Evolutionary conservation across 1,140 invertebrate genomes (phyloP), one percentile per base, ranked within the genome.

Genomic region (Coptotermes formosanus): DNA sequence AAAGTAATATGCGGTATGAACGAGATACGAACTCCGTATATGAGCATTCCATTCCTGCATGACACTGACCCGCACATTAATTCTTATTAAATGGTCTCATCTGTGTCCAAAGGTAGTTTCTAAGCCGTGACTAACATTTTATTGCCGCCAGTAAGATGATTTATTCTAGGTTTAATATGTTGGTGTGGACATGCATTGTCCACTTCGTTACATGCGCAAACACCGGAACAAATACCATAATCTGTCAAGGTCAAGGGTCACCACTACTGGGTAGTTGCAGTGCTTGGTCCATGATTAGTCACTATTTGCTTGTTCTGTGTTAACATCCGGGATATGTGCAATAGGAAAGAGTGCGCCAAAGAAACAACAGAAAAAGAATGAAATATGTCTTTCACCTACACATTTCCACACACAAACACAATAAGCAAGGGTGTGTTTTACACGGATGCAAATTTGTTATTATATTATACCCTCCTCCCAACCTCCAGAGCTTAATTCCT

Each of bases 371-470:
- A 30, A 30, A 75, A 75, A 75, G 64, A 75, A 30, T 75, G 6
- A 55, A 75, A 75, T 30, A 30, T 30, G 64, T 75, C 2, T 14
- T 55, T 75, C 64, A 75, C 64, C 64, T 14, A 75, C 64, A 75
- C 64, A 30, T 12, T n/a, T 55, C 25, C 64, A 9, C n/a, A 75
- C 64, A 75, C 64, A 75, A 75, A 75, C 64, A 75, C 64, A 75
- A 75, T 75, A 75, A 75, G n/a, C 6, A 75, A 30, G 64, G 64
- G 64, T 75, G 64, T 75, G 64, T 75, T 75, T 75, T 7, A 75
- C 64, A 75, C 64, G 7, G 64, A 75, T 75, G 64, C 64, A 75
- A 75, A 75, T 75, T 75, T 75, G 64, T 75, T 75, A 75, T 75
- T 75, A 75, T 75, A 75, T 75, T 75, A 75, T 30, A 75, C n/a